phyloP scores from a whole-genome alignment of 2,888 invertebrate genomes.

The Odontothrips loti region DNA sequence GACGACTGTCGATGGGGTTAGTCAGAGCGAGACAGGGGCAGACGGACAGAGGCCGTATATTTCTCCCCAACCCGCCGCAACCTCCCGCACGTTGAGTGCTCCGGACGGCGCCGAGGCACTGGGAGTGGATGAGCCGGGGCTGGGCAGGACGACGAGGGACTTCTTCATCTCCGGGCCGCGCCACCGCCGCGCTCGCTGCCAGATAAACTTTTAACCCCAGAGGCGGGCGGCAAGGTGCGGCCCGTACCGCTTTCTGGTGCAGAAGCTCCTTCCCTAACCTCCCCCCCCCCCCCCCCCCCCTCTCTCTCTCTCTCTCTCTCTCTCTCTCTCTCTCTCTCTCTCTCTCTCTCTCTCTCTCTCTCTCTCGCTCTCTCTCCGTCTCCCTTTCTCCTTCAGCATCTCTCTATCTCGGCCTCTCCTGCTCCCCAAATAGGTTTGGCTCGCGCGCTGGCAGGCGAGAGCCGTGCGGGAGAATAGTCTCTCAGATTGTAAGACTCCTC shows the following conservation, averaged over 20 bases:
- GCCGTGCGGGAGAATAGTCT: too few relatives aligned
- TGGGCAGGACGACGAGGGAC: background rate
- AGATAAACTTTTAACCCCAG: background rate
- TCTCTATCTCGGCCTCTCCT: background rate
- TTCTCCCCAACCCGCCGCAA: too few relatives aligned
- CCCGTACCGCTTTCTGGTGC: background rate
- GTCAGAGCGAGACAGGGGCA: too few relatives aligned
- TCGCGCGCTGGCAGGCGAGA: too few relatives aligned
- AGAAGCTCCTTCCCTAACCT: background rate
- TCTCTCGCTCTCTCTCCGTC: background rate
- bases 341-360: slow-evolving; percentile 19
- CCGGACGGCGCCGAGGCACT: too few relatives aligned
- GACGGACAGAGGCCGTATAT: too few relatives aligned
- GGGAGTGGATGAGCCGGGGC: background rate
- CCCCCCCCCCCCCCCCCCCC: background rate
- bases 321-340: slow-evolving; percentile 23
- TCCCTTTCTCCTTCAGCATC: background rate
- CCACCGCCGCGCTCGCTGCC: background rate
- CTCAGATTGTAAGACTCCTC: background rate
- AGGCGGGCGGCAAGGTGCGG: background rate
- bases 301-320: slow-evolving; percentile 23
- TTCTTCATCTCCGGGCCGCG: background rate
- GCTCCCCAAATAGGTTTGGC: background rate
- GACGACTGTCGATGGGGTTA: too few relatives aligned
- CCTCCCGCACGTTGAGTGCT: too few relatives aligned